Conservation (phyloP, 2,113 vertebrate species). For the Propithecus coquereli region DNA sequence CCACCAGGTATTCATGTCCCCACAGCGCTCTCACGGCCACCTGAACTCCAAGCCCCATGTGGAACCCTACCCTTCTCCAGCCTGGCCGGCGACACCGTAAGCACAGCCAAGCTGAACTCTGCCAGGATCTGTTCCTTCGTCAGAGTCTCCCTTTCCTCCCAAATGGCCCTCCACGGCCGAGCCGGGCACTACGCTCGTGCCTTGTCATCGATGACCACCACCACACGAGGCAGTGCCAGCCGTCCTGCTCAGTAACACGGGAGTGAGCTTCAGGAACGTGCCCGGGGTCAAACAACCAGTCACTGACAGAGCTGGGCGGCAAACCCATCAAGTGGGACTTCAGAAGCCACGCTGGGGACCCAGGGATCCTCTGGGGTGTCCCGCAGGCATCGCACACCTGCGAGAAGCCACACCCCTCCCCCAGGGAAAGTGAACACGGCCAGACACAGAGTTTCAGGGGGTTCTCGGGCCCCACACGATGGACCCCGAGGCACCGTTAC, state of each 20-base stretch:
- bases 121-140: accelerated
- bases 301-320: not conserved
- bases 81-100: accelerated
- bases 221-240: accelerated
- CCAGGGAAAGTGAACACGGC: not conserved
- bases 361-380: not conserved
- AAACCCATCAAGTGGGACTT: not conserved
- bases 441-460: not conserved
- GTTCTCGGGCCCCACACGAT: not conserved
- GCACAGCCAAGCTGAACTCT: not conserved
- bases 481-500: not conserved
- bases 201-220: not conserved
- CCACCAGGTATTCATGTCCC: not conserved
- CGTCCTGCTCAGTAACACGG: too few relatives aligned
- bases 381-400: not conserved
- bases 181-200: accelerated
- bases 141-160: too few relatives aligned
- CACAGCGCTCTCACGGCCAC: accelerated
- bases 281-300: not conserved
- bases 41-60: not conserved
- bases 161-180: accelerated
- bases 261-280: too few relatives aligned
- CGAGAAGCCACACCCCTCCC: not conserved
- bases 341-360: not conserved
- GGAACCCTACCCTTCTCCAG: not conserved